Evolutionary conservation across 1,140 invertebrate genomes (phyloP), one percentile per base, ranked within the genome.

Genomic region (Drosophila lacteicornis): DNA sequence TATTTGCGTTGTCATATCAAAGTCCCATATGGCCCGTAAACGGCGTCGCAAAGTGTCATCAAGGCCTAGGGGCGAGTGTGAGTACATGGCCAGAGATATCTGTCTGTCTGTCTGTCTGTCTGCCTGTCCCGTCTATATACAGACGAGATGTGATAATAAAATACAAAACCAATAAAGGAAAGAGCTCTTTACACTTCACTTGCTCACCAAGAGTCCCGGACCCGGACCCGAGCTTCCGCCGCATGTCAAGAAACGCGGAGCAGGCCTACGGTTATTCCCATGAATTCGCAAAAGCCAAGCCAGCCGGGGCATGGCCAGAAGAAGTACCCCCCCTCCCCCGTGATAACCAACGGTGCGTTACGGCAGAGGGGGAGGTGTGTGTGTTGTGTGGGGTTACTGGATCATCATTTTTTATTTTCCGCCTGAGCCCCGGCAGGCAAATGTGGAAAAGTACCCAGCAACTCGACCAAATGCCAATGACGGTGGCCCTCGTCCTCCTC

Each of bases 131-230:
- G 59, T 33, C 36, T 47, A 43, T 46, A 51, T 57, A 88, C 84
- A 84, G 79, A 84, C 84, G 84, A 84, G 87, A 90, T 88, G 84
- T 84, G 90, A 91, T 91, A 91, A 91, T 91, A 90, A 91, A 91
- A 91, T 87, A 91, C 82, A 91, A 92, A 91, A 92, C 91, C 86
- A 91, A 92, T 92, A 91, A 92, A 85, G 91, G 91, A 92, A 92
- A 92, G 83, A 91, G 91, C 91, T 85, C 83, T 92, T 92, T 91
- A 92, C 91, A 92, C 91, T 92, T 91, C 91, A 91, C 91, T 92
- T 80, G 91, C 87, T 92, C 79, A 82, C 84, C 81, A 84, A 85
- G 75, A 88, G 60, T 88, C 63, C 19, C 43, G 46, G 19, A 56
- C 11, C 40, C 40, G 19, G 15, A 71, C 63, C 76, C 53, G 75